Percentiles rank a stretch among this genome's conserved stretches.
Evolutionary conservation across 2,888 invertebrate genomes (phyloP).

Genomic region (Vesta saturnalis): DNA sequence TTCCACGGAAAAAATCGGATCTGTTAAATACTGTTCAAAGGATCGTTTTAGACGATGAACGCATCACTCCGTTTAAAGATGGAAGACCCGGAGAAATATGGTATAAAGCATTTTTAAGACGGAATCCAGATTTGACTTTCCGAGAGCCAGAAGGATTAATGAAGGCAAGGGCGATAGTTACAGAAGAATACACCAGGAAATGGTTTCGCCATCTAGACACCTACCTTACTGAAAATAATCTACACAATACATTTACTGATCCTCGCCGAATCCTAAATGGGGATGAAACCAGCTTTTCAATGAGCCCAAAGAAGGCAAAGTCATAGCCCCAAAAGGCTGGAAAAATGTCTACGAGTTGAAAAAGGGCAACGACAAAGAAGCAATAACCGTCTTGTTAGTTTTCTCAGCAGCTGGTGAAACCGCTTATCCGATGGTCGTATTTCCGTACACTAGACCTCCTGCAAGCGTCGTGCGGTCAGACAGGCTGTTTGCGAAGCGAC

Average conservation of each 20-base stretch:
- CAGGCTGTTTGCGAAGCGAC: constrained; percentile 45
- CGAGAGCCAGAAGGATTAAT: not conserved
- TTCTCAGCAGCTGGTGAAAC: constrained; percentile 25
- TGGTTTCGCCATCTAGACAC: not conserved
- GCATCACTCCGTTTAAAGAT: not conserved
- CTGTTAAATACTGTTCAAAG: too few relatives aligned
- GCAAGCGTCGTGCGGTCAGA: constrained; percentile 40
- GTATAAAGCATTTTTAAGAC: not conserved
- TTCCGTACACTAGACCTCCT: constrained; percentile 43
- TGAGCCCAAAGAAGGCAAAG: constrained; percentile 47
- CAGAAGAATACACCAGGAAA: not conserved
- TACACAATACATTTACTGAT: not conserved
- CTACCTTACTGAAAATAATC: not conserved
- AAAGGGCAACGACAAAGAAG: constrained; percentile 24
- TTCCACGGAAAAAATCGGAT: constrained; percentile 11
- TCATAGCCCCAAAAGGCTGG: constrained; percentile 17
- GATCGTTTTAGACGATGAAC: not conserved
- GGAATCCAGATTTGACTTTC: not conserved
- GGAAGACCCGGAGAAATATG: not conserved
- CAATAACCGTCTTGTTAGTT: constrained; percentile 24
- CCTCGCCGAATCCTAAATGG: not conserved
- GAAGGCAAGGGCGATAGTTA: not conserved
- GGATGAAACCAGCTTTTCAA: constrained; percentile 52
- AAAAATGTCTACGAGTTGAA: too few relatives aligned
- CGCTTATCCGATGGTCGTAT: constrained; percentile 37